These are phyloP conservation scores for Hemicordylus capensis DNA, from an alignment of 2,113 vertebrate species.

Conservation along the genomic window DNA sequence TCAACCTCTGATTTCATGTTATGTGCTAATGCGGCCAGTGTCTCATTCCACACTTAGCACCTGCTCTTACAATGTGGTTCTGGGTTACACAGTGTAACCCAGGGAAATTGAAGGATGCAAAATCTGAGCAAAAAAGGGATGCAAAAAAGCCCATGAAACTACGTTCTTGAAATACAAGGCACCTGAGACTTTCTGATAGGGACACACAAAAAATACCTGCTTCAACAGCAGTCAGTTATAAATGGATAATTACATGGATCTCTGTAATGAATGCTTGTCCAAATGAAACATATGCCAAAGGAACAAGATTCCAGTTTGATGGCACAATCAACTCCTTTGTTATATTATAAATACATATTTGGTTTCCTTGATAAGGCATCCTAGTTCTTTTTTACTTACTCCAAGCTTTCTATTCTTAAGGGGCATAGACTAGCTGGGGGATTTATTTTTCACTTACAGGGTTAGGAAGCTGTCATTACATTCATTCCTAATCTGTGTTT, in stretches of 20 bases:
- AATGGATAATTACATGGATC: not conserved
- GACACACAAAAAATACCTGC: not conserved
- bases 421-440: conserved; percentile 23
- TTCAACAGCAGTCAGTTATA: too few species aligned
- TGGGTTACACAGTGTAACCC: not conserved
- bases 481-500: not conserved
- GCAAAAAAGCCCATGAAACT: not conserved
- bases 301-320: conserved; percentile 14
- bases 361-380: conserved; percentile 25
- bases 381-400: conserved; percentile 44
- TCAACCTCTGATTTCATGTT: too few species aligned
- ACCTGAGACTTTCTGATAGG: not conserved
- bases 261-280: not conserved
- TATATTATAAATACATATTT: not conserved
- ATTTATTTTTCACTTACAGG: conserved; percentile 18
- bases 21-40: too few species aligned
- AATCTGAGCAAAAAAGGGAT: too few species aligned
- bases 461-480: conserved; percentile 49
- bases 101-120: too few species aligned
- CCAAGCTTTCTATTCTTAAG: not conserved
- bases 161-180: not conserved
- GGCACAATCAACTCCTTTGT: not conserved
- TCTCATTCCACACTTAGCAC: not conserved
- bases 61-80: not conserved
- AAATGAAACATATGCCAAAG: not conserved